phyloP scores from a whole-genome alignment of 1,140 invertebrate genomes.

The Heliothis subflexa region DNA sequence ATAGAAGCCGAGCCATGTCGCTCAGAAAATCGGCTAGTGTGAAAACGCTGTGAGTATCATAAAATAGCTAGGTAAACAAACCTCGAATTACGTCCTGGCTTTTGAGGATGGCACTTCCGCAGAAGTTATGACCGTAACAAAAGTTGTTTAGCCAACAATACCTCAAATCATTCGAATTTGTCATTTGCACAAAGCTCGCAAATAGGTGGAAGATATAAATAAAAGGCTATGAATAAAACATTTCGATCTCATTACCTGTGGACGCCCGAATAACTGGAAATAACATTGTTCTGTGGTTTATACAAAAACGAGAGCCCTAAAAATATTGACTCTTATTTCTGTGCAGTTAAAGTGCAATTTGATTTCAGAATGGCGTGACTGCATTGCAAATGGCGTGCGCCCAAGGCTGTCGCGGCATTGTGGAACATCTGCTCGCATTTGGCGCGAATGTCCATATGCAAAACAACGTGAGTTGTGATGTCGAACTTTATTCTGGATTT shows the following conservation, averaged over 20 bases:
- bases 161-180: conserved; percentile 28
- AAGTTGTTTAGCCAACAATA: conserved; percentile 8
- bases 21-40: too few species aligned
- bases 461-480: conserved; percentile 88
- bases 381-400: conserved; percentile 91
- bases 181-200: conserved; percentile 30
- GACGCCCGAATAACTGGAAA: conserved; percentile 6
- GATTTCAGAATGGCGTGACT: conserved; percentile 89
- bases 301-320: not conserved
- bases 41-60: too few species aligned
- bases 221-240: conserved; percentile 46
- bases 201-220: conserved; percentile 22
- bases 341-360: not conserved
- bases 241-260: conserved; percentile 22
- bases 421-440: conserved; percentile 89
- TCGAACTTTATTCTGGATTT: too few species aligned
- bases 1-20: too few species aligned
- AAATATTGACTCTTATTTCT: not conserved
- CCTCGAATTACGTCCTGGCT: too few species aligned
- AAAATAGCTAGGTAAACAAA: too few species aligned
- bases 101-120: too few species aligned
- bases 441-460: conserved; percentile 90
- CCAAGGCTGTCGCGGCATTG: conserved; percentile 90
- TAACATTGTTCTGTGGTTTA: conserved; percentile 24
- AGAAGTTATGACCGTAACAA: too few species aligned